phyloP scores from a whole-genome alignment of 1,140 invertebrate species.

The Hylaeus volcanicus region DNA sequence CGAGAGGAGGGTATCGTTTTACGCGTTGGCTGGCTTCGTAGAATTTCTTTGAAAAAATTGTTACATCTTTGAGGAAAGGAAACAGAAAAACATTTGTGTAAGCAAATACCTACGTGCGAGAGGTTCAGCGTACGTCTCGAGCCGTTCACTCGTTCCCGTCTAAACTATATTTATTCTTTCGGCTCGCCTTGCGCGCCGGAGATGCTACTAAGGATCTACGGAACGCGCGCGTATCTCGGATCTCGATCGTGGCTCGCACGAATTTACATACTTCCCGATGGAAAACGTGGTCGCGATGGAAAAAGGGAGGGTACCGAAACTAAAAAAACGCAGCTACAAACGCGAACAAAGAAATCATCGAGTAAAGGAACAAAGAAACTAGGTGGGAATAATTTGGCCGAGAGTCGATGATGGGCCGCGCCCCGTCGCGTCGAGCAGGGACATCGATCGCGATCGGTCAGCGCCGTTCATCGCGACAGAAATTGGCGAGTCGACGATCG shows the following conservation, averaged over 20 bases:
- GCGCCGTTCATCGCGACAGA: neutral
- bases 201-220: neutral
- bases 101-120: neutral
- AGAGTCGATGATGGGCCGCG: neutral
- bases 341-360: neutral
- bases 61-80: neutral
- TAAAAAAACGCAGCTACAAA: no score
- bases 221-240: neutral
- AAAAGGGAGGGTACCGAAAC: no score
- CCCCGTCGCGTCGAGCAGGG: neutral
- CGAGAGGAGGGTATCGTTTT: no score
- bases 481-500: slow-evolving; percentile 24
- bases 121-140: neutral
- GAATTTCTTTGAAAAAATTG: no score
- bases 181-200: neutral
- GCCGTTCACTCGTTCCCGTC: neutral
- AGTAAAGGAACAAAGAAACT: no score
- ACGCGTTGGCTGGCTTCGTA: no score
- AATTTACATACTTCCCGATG: slow-evolving; percentile 19
- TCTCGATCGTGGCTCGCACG: neutral
- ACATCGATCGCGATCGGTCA: neutral
- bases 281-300: no score
- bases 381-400: no score
- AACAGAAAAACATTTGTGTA: neutral
- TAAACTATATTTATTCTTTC: slow-evolving; percentile 6